Base-by-base conservation (phyloP, 2,888 invertebrate species). In the Cheilosia urbana region DNA sequence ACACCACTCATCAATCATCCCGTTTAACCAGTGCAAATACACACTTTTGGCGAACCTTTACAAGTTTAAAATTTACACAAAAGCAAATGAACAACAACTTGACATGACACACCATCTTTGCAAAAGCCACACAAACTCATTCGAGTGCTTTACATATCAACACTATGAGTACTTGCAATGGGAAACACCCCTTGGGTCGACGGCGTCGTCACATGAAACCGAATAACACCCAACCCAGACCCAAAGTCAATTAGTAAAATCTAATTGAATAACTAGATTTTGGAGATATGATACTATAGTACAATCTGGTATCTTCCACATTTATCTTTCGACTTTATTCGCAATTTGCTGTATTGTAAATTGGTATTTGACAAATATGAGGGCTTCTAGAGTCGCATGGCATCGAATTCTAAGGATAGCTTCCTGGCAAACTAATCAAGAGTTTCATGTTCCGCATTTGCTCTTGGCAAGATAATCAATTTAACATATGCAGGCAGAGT, bases 191-290 rank as follows among this genome's bases (percentile, higher is more conserved):
- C 34, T 21, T 3, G 13, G 13, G 13, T 37, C 4, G 37, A 13
- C 13, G 15, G 17, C 4, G 30, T 21, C 15, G 34, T 13, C 51
- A 13, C 53, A 24, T 7, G 45, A 55, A 45, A 11, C 17, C 17
- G 72, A 42, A 40, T n/a, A 40, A 7, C n/a, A 42, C 2, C 37
- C 24, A 37, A 42, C 2, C 37, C 24, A 37, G 11, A 19, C 45
- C 21, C 63, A 73, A 72, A 80, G 73, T 62, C 73, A 80, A 73
- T 80, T 73, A 73, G 66, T 55, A 57, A 40, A 68, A 49, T 47
- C 62, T 66, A 80, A 80, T 80, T 80, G 73, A 80, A 80, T 62
- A 40, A 62, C 49, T 37, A 68, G 62, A 65, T 73, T 13, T n/a
- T 37, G 42, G 58, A 55, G 42, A 66, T 66, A 68, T 62, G 68